A percentile compares a stretch with the other conserved stretches of the same genome.
Evolutionary conservation across 2,797 vertebrate genomes (phyloP).

Genomic region (Gallinago solitaria): DNA sequence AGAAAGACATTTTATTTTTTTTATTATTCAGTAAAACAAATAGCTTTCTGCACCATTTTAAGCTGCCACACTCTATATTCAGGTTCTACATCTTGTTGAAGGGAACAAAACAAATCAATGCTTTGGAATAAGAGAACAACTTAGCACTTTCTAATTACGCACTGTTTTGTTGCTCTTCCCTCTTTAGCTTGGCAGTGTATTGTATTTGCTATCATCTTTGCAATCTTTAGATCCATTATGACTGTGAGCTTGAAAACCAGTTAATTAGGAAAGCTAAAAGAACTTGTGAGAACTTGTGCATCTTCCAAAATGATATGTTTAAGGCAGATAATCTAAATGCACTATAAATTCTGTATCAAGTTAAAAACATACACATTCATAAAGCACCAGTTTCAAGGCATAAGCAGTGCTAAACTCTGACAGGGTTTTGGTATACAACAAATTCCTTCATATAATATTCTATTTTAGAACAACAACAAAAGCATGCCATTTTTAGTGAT

Average conservation of each 20-base stretch:
- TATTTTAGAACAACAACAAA: background rate
- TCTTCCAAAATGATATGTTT: background rate
- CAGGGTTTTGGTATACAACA: background rate
- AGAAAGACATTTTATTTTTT: background rate
- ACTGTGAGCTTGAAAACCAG: background rate
- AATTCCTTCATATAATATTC: background rate
- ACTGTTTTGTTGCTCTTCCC: background rate
- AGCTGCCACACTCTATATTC: background rate
- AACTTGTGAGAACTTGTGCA: background rate
- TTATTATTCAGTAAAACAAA: background rate
- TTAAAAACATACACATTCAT: background rate
- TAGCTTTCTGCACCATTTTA: background rate
- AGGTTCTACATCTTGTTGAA: background rate
- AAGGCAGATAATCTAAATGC: background rate
- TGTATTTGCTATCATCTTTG: background rate
- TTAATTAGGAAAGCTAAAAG: conserved; percentile 1
- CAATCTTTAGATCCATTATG: background rate
- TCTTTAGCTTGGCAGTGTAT: background rate
- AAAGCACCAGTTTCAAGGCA: background rate
- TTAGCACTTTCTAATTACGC: background rate
- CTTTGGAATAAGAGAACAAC: background rate
- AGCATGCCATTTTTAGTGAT: background rate
- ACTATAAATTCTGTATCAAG: background rate
- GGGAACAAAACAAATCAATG: background rate
- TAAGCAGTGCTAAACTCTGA: background rate